These are phyloP conservation scores for Cyprinus carpio DNA, from an alignment of 2,113 vertebrate genomes.

Conservation along the genomic window DNA sequence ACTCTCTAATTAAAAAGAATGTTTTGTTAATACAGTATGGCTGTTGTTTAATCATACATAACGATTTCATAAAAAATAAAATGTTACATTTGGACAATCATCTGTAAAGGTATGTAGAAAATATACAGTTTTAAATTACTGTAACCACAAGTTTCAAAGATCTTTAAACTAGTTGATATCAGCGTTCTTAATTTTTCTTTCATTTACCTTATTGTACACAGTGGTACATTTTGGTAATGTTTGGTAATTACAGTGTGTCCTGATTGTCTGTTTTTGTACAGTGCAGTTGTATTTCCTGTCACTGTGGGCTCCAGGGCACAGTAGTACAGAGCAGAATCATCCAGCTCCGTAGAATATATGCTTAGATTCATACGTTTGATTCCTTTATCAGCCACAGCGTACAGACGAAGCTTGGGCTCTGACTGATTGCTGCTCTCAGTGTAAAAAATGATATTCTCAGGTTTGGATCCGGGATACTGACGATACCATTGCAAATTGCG, in stretches of 20 bases:
- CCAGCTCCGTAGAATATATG: constrained; percentile 35
- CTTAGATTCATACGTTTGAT: constrained; percentile 18
- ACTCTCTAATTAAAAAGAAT: background rate
- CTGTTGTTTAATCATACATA: no score
- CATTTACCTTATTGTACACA: background rate
- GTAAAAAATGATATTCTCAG: background rate
- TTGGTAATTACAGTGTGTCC: background rate
- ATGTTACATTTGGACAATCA: no score
- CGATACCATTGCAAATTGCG: constrained; percentile 14
- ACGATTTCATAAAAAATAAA: no score
- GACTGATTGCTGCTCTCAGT: background rate
- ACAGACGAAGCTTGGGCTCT: constrained; percentile 11
- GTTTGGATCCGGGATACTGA: constrained; percentile 23
- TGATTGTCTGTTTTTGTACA: constrained; percentile 44
- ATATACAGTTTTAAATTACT: no score
- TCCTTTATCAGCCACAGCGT: background rate
- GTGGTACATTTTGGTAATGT: background rate
- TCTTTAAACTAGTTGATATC: no score
- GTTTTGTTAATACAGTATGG: no score
- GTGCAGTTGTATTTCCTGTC: background rate
- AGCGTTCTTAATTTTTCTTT: no score
- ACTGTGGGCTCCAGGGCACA: constrained; percentile 54
- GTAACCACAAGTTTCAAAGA: no score
- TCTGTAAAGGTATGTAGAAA: no score
- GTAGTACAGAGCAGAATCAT: constrained; percentile 51